Evolutionary conservation across 1,140 invertebrate genomes (phyloP).

Genomic region (Drosophila melanica): DNA sequence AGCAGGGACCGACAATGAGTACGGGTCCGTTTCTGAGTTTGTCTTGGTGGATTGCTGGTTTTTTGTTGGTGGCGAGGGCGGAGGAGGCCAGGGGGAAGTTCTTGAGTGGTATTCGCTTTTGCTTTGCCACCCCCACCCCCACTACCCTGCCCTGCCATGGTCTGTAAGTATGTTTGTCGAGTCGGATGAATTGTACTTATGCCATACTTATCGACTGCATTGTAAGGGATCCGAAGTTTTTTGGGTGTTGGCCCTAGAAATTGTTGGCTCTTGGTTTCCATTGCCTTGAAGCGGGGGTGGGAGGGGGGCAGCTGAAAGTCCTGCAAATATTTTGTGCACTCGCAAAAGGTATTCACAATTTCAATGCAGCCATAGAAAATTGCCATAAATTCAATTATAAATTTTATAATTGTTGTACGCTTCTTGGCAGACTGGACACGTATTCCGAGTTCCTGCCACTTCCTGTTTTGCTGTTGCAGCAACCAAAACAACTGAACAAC

Average conservation of each 20-base stretch:
- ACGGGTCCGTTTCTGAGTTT: slow-evolving; percentile 13
- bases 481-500: slow-evolving; percentile 38
- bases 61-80: slow-evolving; percentile 1
- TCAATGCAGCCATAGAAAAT: slow-evolving; percentile 42
- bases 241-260: slow-evolving; percentile 67
- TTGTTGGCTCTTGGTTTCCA: slow-evolving; percentile 18
- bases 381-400: slow-evolving; percentile 75
- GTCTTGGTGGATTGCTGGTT: slow-evolving; percentile 7
- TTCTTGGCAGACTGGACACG: slow-evolving; percentile 19
- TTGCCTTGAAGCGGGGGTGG: not conserved
- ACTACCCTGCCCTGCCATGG: slow-evolving; percentile 8
- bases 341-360: slow-evolving; percentile 37
- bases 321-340: slow-evolving; percentile 51
- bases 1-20: slow-evolving; percentile 36
- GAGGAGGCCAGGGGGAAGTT: not conserved
- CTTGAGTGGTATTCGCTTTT: slow-evolving; percentile 22
- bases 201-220: slow-evolving; percentile 81
- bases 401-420: slow-evolving; percentile 31
- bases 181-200: slow-evolving; percentile 72
- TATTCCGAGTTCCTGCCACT: slow-evolving; percentile 18
- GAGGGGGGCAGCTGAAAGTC: slow-evolving; percentile 40
- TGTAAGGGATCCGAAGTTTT: slow-evolving; percentile 71
- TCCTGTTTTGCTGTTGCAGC: slow-evolving; percentile 16
- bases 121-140: not conserved
- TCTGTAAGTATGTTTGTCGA: slow-evolving; percentile 52